Evolutionary conservation across 1,140 invertebrate genomes (phyloP).

Genomic region (Drosophila trapezifrons): DNA sequence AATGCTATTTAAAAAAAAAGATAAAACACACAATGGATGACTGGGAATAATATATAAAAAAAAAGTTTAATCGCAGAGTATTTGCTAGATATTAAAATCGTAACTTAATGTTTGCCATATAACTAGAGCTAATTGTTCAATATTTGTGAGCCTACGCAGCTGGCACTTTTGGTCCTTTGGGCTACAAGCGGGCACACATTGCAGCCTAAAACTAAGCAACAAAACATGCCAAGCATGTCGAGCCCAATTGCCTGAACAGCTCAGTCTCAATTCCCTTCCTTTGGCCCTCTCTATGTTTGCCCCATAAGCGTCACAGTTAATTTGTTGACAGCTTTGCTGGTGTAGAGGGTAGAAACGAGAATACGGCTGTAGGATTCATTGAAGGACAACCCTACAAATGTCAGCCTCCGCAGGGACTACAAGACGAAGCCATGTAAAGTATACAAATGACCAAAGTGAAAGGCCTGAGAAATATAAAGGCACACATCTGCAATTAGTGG

Average conservation of each 20-base stretch:
- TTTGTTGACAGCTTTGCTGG: slow-evolving; percentile 76
- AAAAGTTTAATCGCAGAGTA: not conserved
- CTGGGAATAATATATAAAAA: not conserved
- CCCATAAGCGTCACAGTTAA: slow-evolving; percentile 73
- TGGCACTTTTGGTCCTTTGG: slow-evolving; percentile 55
- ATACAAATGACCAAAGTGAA: slow-evolving; percentile 58
- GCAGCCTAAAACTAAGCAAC: slow-evolving; percentile 59
- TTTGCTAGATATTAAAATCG: slow-evolving; percentile 53
- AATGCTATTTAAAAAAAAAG: slow-evolving; percentile 14
- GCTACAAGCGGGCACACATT: slow-evolving; percentile 61
- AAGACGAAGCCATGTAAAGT: slow-evolving; percentile 59
- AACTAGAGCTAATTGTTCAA: slow-evolving; percentile 73
- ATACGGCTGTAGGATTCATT: slow-evolving; percentile 41
- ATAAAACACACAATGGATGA: not conserved
- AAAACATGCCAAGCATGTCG: slow-evolving; percentile 70
- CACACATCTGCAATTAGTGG: slow-evolving; percentile 54
- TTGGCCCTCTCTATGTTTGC: not conserved
- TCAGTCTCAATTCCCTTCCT: slow-evolving; percentile 14
- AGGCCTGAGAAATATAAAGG: slow-evolving; percentile 39
- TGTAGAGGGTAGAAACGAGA: slow-evolving; percentile 3
- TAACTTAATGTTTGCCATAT: slow-evolving; percentile 30
- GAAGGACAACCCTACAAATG: slow-evolving; percentile 54
- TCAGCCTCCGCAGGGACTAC: slow-evolving; percentile 49
- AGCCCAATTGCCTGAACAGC: slow-evolving; percentile 37
- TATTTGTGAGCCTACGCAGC: slow-evolving; percentile 62